A percentile compares a stretch with the other conserved stretches of the same genome.
phyloP scores from a whole-genome alignment of 2,113 vertebrate species.

The Riparia riparia region DNA sequence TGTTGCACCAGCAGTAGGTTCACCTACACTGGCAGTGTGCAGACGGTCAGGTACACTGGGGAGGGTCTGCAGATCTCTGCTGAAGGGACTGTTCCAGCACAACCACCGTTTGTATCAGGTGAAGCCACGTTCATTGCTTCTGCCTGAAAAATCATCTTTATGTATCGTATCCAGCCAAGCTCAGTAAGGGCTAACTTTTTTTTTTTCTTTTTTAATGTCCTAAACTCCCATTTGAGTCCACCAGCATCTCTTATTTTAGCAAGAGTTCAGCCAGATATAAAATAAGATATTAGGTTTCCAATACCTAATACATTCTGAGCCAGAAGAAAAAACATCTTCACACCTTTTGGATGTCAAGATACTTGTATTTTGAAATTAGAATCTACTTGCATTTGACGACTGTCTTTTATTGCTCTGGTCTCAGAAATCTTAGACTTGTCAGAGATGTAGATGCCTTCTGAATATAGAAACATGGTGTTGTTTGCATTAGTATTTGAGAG shows the following conservation, averaged over 20 bases:
- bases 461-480: conserved; percentile 16
- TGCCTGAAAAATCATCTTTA: neutral
- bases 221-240: neutral
- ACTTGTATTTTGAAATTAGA: neutral
- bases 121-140: neutral
- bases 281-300: neutral
- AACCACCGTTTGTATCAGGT: neutral
- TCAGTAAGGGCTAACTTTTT: neutral
- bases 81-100: neutral
- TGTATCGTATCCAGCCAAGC: neutral
- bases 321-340: neutral
- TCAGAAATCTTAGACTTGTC: conserved; percentile 18
- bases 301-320: neutral
- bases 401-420: neutral
- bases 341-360: neutral
- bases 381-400: neutral
- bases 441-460: conserved; percentile 26
- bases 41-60: neutral
- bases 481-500: conserved; percentile 26
- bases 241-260: neutral
- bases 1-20: conserved; percentile 28
- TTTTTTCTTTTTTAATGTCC: neutral
- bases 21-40: neutral
- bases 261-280: neutral
- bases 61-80: neutral